These are phyloP conservation scores for Sphaerophoria rueppellii DNA, from an alignment of 2,888 invertebrate species.

Conservation along the genomic window DNA sequence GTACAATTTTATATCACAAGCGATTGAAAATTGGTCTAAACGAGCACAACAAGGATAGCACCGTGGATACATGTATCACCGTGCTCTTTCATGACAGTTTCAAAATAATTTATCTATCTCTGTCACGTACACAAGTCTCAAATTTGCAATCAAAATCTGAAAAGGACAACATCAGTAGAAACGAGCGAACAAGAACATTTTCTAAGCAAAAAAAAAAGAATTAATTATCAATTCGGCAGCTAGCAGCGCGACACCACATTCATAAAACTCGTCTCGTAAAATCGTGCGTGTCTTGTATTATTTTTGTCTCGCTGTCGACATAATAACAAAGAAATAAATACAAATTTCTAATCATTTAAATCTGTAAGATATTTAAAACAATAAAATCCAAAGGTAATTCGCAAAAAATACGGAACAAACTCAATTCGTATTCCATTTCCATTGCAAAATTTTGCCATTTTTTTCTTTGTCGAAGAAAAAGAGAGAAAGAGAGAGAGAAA, in stretches of 20 bases:
- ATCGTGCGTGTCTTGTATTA: slow-evolving; percentile 58
- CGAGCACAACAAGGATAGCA: too few species aligned
- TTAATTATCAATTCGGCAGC: slow-evolving; percentile 66
- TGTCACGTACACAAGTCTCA: neutral
- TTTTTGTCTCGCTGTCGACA: slow-evolving; percentile 31
- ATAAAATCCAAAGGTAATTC: neutral
- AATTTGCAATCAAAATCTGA: slow-evolving; percentile 37
- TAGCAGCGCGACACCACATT: slow-evolving; percentile 60
- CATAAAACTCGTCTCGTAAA: slow-evolving; percentile 39
- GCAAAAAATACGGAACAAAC: neutral
- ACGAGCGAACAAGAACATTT: neutral
- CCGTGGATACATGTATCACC: too few species aligned
- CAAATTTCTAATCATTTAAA: neutral
- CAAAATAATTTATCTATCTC: too few species aligned
- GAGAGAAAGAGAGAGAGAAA: slow-evolving; percentile 37
- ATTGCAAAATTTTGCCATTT: slow-evolving; percentile 36
- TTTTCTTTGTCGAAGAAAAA: slow-evolving; percentile 27
- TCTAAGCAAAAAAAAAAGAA: slow-evolving; percentile 21
- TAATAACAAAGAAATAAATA: slow-evolving; percentile 11
- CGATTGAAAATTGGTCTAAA: too few species aligned
- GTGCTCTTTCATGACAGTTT: too few species aligned
- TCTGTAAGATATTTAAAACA: neutral
- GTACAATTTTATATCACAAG: too few species aligned
- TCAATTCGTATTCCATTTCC: too few species aligned
- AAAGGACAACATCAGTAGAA: slow-evolving; percentile 45